These are phyloP conservation scores for Ophion slaviceki DNA, from an alignment of 2,888 invertebrate genomes.

Conservation along the genomic window DNA sequence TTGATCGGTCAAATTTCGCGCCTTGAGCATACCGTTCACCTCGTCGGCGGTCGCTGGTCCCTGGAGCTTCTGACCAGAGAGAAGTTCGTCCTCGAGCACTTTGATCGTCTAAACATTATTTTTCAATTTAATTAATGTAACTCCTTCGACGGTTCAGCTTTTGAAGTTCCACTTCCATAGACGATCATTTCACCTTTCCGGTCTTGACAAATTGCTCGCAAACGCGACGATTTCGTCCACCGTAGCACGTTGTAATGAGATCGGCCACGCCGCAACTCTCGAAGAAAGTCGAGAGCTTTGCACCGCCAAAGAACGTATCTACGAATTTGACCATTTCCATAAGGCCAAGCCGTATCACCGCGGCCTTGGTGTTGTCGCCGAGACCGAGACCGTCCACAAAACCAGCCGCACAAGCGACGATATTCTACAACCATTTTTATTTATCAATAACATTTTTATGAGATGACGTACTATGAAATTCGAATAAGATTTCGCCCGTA, in stretches of 20 bases:
- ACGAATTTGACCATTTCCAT: conserved; percentile 89
- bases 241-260: conserved; percentile 89
- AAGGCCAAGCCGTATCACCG: conserved; percentile 88
- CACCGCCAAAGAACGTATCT: conserved; percentile 85
- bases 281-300: conserved; percentile 87
- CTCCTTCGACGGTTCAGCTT: conserved; percentile 10
- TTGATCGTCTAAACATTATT: conserved; percentile 87
- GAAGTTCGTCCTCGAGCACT: conserved; percentile 95
- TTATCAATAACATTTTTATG: conserved; percentile 12
- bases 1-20: conserved; percentile 93
- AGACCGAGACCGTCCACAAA: conserved; percentile 88
- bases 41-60: conserved; percentile 99
- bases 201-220: conserved; percentile 87
- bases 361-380: conserved; percentile 90
- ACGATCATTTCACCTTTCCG: conserved; percentile 83
- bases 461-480: not conserved
- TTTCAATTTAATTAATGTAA: conserved; percentile 5
- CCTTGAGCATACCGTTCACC: conserved; percentile 96
- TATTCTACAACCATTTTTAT: conserved; percentile 84
- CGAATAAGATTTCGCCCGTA: not conserved
- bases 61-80: conserved; percentile 99
- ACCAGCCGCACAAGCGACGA: conserved; percentile 89
- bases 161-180: not conserved
- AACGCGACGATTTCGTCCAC: conserved; percentile 87
- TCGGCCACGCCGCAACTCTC: conserved; percentile 90